These are phyloP conservation scores for Palloptera scutellata DNA, from an alignment of 2,888 invertebrate species.

Conservation along the genomic window DNA sequence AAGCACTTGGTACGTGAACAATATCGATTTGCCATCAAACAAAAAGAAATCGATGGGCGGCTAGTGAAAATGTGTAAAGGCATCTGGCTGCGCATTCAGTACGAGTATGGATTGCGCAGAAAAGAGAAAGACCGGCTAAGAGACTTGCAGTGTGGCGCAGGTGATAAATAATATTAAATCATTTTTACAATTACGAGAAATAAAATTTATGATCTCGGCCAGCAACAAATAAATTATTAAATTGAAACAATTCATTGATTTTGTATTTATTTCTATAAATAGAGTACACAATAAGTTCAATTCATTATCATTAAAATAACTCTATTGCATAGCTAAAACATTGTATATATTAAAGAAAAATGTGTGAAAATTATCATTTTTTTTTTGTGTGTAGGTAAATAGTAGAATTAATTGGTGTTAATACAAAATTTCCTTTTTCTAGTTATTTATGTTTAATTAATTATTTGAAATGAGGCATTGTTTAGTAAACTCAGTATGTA, in stretches of 20 bases:
- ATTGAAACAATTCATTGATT: too few relatives aligned
- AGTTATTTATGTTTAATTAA: not conserved
- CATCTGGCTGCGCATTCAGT: constrained; percentile 82
- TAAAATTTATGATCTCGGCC: too few relatives aligned
- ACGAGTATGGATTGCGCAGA: constrained; percentile 51
- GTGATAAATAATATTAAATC: constrained; percentile 4
- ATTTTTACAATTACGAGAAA: too few relatives aligned
- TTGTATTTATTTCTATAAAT: too few relatives aligned
- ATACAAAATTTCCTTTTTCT: not conserved
- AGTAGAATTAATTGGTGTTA: not conserved
- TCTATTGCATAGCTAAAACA: too few relatives aligned
- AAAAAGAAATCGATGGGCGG: constrained; percentile 67
- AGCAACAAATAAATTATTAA: too few relatives aligned
- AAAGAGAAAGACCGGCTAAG: not conserved
- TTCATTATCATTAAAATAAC: too few relatives aligned
- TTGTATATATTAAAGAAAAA: not conserved
- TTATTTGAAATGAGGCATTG: not conserved
- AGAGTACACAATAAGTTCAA: too few relatives aligned
- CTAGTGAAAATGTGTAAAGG: constrained; percentile 85
- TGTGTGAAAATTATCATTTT: not conserved
- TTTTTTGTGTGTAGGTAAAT: not conserved
- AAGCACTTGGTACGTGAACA: constrained; percentile 70
- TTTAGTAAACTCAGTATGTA: not conserved
- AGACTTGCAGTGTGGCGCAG: not conserved
- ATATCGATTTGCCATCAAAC: constrained; percentile 64